Evolutionary conservation across 2,113 vertebrate genomes (phyloP), one percentile per base, ranked within the genome.

Genomic region (Hippocampus abdominalis): DNA sequence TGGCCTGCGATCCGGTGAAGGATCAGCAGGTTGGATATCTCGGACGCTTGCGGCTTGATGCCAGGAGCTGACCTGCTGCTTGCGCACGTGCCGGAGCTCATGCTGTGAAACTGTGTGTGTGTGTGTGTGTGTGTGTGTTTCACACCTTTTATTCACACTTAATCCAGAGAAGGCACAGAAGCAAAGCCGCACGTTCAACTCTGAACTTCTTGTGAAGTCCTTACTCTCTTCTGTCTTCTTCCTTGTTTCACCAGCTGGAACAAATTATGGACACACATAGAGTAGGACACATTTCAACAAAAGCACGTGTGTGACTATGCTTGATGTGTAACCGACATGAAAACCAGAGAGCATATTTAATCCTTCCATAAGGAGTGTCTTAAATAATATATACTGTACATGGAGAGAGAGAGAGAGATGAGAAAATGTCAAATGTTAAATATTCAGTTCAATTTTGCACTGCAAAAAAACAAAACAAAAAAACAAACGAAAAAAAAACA

Each of bases 1-100:
- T 68, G 76, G 77, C 68, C 9, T 13, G 48, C 66, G 69, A 77
- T 63, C 80, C 69, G 12, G 49, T 8, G 20, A 63, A 66, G 76
- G 82, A 84, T 83, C 75, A 85, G 73, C 56, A 8, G 12, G 65
- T 51, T 64, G 75, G 60, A 69, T 76, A 65, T 44, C 78, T 20
- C 75, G 3, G 76, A 39, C 70, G 81, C 29, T 0, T 16, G 40
- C 54, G 64, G 71, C 71, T 54, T n/a, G 21, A 13, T 25, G 57
- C 9, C 64, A 39, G 60, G 68, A 74, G 53, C 77, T 42, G 0
- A 3, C 62, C 68, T 70, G 64, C 68, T 67, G 74, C 49, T 27
- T 59, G 49, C 65, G 15, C 68, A 69, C 68, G 57, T 79, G 87
- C 48, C 40, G 71, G 23, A 27, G 56, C 68, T 76, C 39, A 39